A percentile compares a stretch with the other conserved stretches of the same genome.
Conservation (phyloP, 1,140 invertebrate genomes). For the Grapholita molesta region DNA sequence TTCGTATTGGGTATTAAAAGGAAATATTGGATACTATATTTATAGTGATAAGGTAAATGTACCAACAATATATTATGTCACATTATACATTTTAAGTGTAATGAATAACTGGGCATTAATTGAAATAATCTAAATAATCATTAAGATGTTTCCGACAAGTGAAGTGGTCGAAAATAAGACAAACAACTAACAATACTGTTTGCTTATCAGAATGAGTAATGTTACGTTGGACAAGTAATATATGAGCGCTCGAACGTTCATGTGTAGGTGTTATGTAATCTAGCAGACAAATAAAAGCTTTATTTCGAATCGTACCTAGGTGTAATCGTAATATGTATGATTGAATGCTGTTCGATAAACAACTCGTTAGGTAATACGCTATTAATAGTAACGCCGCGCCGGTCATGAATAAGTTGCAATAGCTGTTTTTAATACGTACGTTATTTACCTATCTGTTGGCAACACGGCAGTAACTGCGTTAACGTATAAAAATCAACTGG, state of each 20-base stretch:
- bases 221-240: not conserved
- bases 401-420: not conserved
- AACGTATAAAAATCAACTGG: no score
- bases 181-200: not conserved
- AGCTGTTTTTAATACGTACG: not conserved
- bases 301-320: not conserved
- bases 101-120: not conserved
- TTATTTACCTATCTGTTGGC: no score
- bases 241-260: not conserved
- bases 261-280: slow-evolving; percentile 3
- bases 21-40: no score
- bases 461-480: no score
- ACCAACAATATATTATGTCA: not conserved
- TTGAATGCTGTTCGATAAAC: slow-evolving; percentile 1
- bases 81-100: not conserved
- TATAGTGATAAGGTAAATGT: no score
- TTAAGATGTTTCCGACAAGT: not conserved
- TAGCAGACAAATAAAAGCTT: slow-evolving; percentile 5
- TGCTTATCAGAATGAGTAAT: slow-evolving; percentile 9
- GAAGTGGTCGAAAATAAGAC: not conserved
- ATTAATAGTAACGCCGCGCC: not conserved
- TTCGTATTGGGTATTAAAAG: no score
- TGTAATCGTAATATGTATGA: not conserved
- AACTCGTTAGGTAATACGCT: slow-evolving; percentile 1
- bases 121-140: not conserved